Conservation (phyloP, 2,888 invertebrate species). For the Drosophila mayaguana region DNA sequence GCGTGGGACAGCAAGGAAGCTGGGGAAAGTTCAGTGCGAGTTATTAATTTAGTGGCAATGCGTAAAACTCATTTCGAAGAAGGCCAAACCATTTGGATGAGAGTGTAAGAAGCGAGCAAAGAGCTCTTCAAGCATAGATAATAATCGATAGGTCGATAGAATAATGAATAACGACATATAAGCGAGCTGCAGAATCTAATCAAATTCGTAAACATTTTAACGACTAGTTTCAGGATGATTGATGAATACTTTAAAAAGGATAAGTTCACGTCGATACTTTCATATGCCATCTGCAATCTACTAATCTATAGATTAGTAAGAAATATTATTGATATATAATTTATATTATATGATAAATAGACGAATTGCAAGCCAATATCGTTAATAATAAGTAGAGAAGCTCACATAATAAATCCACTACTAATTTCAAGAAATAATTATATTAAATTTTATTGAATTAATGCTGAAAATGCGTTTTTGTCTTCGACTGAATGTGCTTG, state of each 20-base stretch:
- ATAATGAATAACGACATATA: neutral
- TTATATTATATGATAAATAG: too few relatives aligned
- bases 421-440: too few relatives aligned
- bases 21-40: constrained; percentile 36
- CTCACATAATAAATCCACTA: too few relatives aligned
- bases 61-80: constrained; percentile 3
- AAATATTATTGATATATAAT: too few relatives aligned
- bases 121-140: neutral
- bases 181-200: neutral
- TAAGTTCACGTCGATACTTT: too few relatives aligned
- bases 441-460: neutral
- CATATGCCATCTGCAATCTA: too few relatives aligned
- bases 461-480: neutral
- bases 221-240: neutral
- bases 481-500: neutral
- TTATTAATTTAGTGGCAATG: constrained; percentile 44
- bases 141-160: neutral
- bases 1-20: neutral
- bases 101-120: constrained; percentile 4
- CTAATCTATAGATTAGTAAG: too few relatives aligned
- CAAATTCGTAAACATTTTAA: neutral
- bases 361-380: neutral
- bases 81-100: neutral
- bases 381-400: neutral
- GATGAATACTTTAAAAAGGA: neutral